phyloP scores from a whole-genome alignment of 1,140 invertebrate species.

The Aphelinus certus region DNA sequence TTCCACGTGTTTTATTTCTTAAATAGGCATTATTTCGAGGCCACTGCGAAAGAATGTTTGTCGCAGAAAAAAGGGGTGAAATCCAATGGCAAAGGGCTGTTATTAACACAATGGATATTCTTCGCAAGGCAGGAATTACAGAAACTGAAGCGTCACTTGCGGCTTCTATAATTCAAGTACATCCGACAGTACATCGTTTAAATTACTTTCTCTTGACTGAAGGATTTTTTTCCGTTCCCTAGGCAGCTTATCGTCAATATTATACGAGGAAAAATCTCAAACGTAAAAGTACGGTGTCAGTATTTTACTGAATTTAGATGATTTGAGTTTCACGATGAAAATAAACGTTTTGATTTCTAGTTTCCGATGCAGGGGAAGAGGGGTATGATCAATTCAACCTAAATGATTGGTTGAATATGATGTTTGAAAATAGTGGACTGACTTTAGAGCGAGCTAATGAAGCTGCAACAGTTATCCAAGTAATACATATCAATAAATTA shows the following conservation, averaged over 20 bases:
- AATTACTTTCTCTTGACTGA: slow-evolving; percentile 10
- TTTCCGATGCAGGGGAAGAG: too few relatives aligned
- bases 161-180: slow-evolving; percentile 59
- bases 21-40: slow-evolving; percentile 47
- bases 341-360: too few relatives aligned
- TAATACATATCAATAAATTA: slow-evolving; percentile 10
- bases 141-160: slow-evolving; percentile 60
- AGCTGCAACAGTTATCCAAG: slow-evolving; percentile 60
- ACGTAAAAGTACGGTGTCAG: neutral
- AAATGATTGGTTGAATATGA: slow-evolving; percentile 51
- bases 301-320: too few relatives aligned
- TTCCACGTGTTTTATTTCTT: neutral
- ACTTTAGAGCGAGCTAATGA: slow-evolving; percentile 52
- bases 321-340: too few relatives aligned
- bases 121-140: slow-evolving; percentile 59
- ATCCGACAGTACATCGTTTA: slow-evolving; percentile 15
- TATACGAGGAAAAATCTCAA: slow-evolving; percentile 55
- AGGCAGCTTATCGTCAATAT: slow-evolving; percentile 64
- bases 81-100: slow-evolving; percentile 65
- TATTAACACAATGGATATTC: slow-evolving; percentile 59
- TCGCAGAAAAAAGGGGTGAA: slow-evolving; percentile 51
- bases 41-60: slow-evolving; percentile 53
- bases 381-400: neutral
- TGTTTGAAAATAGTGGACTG: slow-evolving; percentile 55
- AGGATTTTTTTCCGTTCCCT: slow-evolving; percentile 21